Evolutionary conservation across 2,113 vertebrate species (phyloP).

Genomic region (Echinops telfairi): DNA sequence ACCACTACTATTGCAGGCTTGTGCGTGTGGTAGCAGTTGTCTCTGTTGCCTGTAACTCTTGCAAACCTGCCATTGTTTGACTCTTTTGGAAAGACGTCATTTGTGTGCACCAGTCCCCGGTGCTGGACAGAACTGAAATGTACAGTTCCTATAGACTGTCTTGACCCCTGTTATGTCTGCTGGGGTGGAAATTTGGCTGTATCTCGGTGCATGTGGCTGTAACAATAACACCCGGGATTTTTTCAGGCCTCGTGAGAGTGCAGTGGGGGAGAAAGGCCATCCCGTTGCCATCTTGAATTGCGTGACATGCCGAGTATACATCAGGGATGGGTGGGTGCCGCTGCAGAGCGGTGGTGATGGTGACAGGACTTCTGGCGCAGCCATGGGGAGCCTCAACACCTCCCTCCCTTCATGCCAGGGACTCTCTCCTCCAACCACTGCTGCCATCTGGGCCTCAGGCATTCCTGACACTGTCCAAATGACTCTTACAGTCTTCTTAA

Average conservation of each 20-base stretch:
- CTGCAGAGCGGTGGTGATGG: no score
- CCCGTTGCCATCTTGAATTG: background rate
- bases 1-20: no score
- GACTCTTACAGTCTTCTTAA: background rate
- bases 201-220: background rate
- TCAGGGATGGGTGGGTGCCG: no score
- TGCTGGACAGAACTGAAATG: no score
- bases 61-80: background rate
- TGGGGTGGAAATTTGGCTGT: background rate
- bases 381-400: rapidly evolving
- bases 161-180: background rate
- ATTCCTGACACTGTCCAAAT: background rate
- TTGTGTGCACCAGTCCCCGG: no score
- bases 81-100: no score
- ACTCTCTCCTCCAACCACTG: background rate
- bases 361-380: rapidly evolving
- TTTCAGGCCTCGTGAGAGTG: background rate
- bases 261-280: background rate
- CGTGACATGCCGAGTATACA: background rate
- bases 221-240: background rate
- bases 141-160: no score
- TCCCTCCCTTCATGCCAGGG: background rate
- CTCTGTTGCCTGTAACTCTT: no score
- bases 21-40: no score
- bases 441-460: background rate